Percentiles rank a stretch among this genome's conserved stretches.
These are phyloP conservation scores for Sorex maritimensis DNA, from an alignment of 2,797 vertebrate genomes.

Conservation along the genomic window DNA sequence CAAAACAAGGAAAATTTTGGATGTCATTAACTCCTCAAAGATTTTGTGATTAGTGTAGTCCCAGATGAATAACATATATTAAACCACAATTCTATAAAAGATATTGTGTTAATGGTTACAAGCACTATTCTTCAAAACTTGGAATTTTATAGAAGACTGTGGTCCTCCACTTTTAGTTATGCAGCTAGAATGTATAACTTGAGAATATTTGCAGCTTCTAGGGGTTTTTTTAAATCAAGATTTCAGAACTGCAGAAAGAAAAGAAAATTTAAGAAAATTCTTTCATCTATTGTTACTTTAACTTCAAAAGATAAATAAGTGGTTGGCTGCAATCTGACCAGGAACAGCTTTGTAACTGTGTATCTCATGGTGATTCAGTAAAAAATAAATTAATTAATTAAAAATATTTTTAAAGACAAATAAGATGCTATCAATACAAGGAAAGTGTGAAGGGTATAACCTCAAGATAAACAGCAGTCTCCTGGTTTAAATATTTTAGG, in stretches of 20 bases:
- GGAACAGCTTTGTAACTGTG: background rate
- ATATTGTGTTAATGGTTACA: background rate
- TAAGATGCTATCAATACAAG: background rate
- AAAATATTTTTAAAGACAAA: background rate
- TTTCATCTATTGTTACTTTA: conserved; percentile 3
- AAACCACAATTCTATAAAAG: background rate
- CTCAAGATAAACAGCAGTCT: background rate
- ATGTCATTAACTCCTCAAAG: background rate
- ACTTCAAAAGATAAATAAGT: background rate
- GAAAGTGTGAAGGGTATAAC: background rate
- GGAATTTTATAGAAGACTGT: conserved; percentile 11
- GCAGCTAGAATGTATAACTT: too few species aligned
- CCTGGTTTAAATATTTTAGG: background rate
- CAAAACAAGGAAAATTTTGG: conserved; percentile 48
- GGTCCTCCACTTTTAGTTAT: background rate
- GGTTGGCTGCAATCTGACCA: too few species aligned
- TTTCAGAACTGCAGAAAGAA: background rate
- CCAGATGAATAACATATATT: conserved; percentile 31
- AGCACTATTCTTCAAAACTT: conserved; percentile 30
- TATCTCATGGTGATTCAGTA: too few species aligned
- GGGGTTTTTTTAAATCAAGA: background rate
- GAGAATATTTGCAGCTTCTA: background rate
- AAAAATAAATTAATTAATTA: too few species aligned
- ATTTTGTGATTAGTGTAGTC: background rate
- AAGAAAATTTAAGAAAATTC: conserved; percentile 28